Evolutionary conservation across 2,888 invertebrate species (phyloP), one percentile per base, ranked within the genome.

Genomic region (Lasioglossum malachurum): DNA sequence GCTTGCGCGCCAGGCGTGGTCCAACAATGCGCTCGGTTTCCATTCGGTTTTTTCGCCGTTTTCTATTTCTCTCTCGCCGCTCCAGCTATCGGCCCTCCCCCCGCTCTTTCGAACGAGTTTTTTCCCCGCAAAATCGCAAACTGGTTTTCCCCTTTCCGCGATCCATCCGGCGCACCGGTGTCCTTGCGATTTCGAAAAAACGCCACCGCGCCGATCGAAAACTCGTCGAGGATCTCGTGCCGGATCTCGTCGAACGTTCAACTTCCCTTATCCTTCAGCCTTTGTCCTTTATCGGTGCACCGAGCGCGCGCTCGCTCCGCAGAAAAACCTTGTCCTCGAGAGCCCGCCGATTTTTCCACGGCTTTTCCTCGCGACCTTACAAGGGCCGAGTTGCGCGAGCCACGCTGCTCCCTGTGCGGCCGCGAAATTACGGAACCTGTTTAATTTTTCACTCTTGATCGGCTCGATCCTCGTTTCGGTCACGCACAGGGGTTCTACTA

Each of bases 61-160:
- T 72, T 46, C 27, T 27, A 27, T 27, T 27, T 31, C 27, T 31
- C 44, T 27, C 44, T 19, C 44, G 14, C 31, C 19, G 35, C 35
- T 16, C 19, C 41, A 5, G 60, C 60, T 27, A 27, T 23, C 53
- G 53, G 53, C 31, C 31, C 23, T 0, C 3, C 23, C 23, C 1
- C 3, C 23, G 53, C 53, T 53, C 27, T 31, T 27, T 16, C 69
- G 49, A 14, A n/a, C 57, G 27, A 64, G 38, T 79, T 78, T 75
- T 74, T 75, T 44, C 38, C 23, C 23, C 23, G 23, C 31, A 16
- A 14, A 64, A 41, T n/a, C 41, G 44, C 31, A 57, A 84, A 85
- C 85, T 53, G 85, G 85, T 85, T 85, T 84, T 38, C 75, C 72
- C 64, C 44, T 49, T 64, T 46, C 72, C 69, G 16, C 35, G 14